Evolutionary conservation across 2,888 invertebrate species (phyloP).

Genomic region (Noctua fimbriata): DNA sequence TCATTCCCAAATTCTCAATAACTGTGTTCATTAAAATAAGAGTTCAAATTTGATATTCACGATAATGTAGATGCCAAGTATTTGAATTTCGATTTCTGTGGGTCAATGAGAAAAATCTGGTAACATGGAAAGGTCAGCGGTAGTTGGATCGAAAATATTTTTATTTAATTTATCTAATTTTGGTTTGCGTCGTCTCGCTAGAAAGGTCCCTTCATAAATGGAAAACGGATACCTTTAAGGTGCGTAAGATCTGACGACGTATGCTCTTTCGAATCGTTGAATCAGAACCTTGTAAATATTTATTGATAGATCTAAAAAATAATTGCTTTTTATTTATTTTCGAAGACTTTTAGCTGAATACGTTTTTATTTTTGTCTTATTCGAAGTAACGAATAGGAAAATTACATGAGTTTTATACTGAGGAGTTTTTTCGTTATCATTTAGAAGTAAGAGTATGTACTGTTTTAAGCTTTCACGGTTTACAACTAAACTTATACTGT

Average conservation of each 20-base stretch:
- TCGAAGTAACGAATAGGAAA: background rate
- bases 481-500: no score
- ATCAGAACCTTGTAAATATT: slow-evolving; percentile 11
- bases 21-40: background rate
- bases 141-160: slow-evolving; percentile 27
- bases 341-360: background rate
- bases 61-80: slow-evolving; percentile 19
- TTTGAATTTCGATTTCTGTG: slow-evolving; percentile 29
- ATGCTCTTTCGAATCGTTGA: slow-evolving; percentile 2
- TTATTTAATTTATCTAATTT: slow-evolving; percentile 53
- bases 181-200: slow-evolving; percentile 5
- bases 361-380: background rate
- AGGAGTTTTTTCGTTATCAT: background rate
- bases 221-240: slow-evolving; percentile 34
- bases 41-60: slow-evolving; percentile 20
- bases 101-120: slow-evolving; percentile 31
- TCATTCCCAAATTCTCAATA: slow-evolving; percentile 9
- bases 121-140: slow-evolving; percentile 22
- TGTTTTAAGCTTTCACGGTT: no score
- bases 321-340: slow-evolving; percentile 28
- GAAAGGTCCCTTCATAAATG: slow-evolving; percentile 12
- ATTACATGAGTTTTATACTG: background rate
- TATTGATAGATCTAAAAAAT: slow-evolving; percentile 2
- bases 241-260: slow-evolving; percentile 2
- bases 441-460: background rate